Evolutionary conservation across 2,113 vertebrate species (phyloP), one percentile per base, ranked within the genome.

Genomic region (Plecturocebus donacophilus): DNA sequence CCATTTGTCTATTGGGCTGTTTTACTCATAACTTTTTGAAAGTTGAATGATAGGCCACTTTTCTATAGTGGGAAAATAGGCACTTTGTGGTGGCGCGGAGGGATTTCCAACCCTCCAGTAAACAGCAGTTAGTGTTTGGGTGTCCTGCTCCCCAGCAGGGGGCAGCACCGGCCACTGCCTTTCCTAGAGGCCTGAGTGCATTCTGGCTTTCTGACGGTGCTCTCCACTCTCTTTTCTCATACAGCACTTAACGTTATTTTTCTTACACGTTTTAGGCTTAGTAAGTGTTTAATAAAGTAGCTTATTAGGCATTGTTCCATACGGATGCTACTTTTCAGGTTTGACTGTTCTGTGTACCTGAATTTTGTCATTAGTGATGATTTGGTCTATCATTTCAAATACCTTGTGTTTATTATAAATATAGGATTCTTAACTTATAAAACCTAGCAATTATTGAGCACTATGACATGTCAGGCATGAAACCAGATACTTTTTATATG

Each of bases 151-250:
- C 27, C 88, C 96, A 90, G 91, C n/a, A 95, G 97, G 76, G 56
- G 95, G 81, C 94, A 97, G 81, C 93, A 80, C 77, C 13, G 11
- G 66, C 81, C 82, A 20, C 94, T 80, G 45, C 20, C 35, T 61
- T 87, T 91, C 68, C 25, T 25, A 64, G 52, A 52, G 47, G 32
- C 23, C 42, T 14, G 27, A 4, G n/a, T 8, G 17, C 47, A 12
- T 16, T 27, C 20, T 13, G 40, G 2, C 4, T 87, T 27, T 23
- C 38, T 77, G 4, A n/a, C 16, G 6, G 70, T 45, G 42, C 19
- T 54, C 42, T 42, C 54, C 64, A 64, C 30, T 40, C 14, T 47
- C 25, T 30, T 52, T 87, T 21, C 20, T 89, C 4, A 13, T 27
- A 30, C 2, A 32, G 32, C 8, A 19, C 3, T 38, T 85, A 14